These are phyloP conservation scores for Diachasmimorpha longicaudata DNA, from an alignment of 1,140 invertebrate species.

Conservation along the genomic window DNA sequence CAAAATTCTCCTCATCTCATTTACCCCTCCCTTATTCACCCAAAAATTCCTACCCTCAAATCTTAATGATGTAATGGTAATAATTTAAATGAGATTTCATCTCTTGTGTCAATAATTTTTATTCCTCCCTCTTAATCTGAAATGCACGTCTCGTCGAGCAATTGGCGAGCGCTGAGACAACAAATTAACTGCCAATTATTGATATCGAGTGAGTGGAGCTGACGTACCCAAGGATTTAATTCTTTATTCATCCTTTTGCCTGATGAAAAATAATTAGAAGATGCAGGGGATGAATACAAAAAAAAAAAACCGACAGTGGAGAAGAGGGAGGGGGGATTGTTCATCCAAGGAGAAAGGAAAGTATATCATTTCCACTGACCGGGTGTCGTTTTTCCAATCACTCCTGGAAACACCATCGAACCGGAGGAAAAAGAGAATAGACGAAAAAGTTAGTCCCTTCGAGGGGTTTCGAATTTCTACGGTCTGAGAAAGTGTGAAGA, in stretches of 20 bases:
- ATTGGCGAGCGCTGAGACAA: constrained; percentile 22
- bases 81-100: background rate
- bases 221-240: constrained; percentile 5
- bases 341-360: background rate
- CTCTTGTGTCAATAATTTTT: background rate
- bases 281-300: background rate
- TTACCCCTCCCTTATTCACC: too few species aligned
- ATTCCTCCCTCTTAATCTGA: constrained; percentile 19
- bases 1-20: too few species aligned
- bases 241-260: constrained; percentile 6
- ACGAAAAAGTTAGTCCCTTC: background rate
- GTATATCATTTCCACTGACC: constrained; percentile 7
- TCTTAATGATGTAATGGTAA: background rate
- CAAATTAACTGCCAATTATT: constrained; percentile 48
- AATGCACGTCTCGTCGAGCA: constrained; percentile 29
- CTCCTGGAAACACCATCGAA: background rate
- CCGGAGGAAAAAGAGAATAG: background rate
- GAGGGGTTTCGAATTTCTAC: constrained; percentile 13
- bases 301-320: background rate
- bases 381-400: constrained; percentile 21
- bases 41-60: background rate
- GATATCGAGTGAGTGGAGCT: constrained; percentile 1
- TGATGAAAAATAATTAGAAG: background rate
- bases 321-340: background rate
- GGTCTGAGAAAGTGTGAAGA: background rate